Base-by-base conservation (phyloP, 2,797 vertebrate genomes). In the Gouania willdenowi region DNA sequence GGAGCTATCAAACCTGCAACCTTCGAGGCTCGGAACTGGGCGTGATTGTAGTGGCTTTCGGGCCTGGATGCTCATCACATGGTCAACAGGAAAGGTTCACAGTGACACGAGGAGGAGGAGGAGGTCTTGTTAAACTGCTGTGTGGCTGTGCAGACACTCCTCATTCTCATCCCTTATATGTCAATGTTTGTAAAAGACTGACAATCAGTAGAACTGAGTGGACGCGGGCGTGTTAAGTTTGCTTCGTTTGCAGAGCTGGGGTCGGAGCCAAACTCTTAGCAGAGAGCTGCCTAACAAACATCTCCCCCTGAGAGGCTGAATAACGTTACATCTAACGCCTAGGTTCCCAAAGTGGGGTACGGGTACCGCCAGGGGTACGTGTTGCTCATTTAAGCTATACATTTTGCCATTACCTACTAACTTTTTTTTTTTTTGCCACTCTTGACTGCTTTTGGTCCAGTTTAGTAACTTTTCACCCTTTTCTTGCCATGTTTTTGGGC, bases 161-260 rank as follows among this genome's bases (percentile, higher is more conserved):
- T 40, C 35, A 10, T 41, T 50, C 60, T 56, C 55, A 70, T 79
- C 59, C 76, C 79, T 75, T 80, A 73, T 73, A 73, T 66, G 78
- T 86, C 75, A 79, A 77, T 83, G 77, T 86, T 86, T 84, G 78
- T 45, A 32, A 67, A 72, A 75, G 43, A 36, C 48, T 41, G 59
- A 71, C 75, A 73, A 70, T 75, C 59, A 56, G 67, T n/a, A 39
- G 45, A n/a, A 54, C 24, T 4, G 43, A 40, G 39, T 32, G 31
- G 49, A 62, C 68, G 38, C 6, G 29, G 53, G 69, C 49, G 66
- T 63, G 70, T 62, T 64, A 66, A 4, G 41, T 79, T 68, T 65
- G 68, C 52, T 51, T 56, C 15, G 5, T 69, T 70, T 54, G 60
- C 40, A 30, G 51, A 48, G 27, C 43, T 1, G 8, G 21, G 27